phyloP scores from a whole-genome alignment of 1,140 invertebrate species.

The Meteorus sp. region DNA sequence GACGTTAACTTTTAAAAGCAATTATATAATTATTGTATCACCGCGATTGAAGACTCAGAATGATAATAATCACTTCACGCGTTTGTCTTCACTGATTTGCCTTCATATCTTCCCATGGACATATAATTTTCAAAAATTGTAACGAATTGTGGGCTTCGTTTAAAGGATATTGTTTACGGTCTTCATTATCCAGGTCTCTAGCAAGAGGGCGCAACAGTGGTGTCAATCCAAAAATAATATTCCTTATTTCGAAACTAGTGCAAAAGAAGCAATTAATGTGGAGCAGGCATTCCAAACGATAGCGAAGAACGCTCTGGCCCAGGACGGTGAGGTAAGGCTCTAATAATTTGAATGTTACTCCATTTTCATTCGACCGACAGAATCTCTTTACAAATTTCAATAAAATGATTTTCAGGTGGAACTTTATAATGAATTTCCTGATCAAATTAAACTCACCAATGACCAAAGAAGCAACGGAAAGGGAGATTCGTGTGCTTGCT shows the following conservation, averaged over 20 bases:
- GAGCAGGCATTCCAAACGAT: slow-evolving; percentile 98
- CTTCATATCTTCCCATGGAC: too few relatives aligned
- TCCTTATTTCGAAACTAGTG: slow-evolving; percentile 98
- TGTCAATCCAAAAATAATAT: slow-evolving; percentile 98
- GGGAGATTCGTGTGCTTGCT: slow-evolving; percentile 79
- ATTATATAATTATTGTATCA: too few relatives aligned
- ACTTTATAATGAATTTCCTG: slow-evolving; percentile 95
- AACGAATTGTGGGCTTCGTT: slow-evolving; percentile 1
- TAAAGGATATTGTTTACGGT: background rate
- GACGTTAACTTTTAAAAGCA: too few relatives aligned
- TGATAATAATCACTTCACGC: too few relatives aligned
- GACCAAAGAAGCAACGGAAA: slow-evolving; percentile 66
- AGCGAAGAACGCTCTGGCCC: slow-evolving; percentile 93
- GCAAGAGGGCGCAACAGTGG: slow-evolving; percentile 96
- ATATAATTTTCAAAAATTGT: too few relatives aligned
- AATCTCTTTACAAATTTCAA: slow-evolving; percentile 14
- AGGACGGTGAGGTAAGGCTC: slow-evolving; percentile 72
- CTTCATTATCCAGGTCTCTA: slow-evolving; percentile 71
- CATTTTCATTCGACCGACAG: background rate
- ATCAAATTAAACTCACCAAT: slow-evolving; percentile 85
- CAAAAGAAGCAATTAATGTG: slow-evolving; percentile 97
- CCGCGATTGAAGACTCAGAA: too few relatives aligned
- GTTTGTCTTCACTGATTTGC: too few relatives aligned
- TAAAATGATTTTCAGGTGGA: slow-evolving; percentile 67
- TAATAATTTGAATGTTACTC: slow-evolving; percentile 3